Evolutionary conservation across 2,797 vertebrate genomes (phyloP), one percentile per base, ranked within the genome.

Genomic region (Anguilla obscura): DNA sequence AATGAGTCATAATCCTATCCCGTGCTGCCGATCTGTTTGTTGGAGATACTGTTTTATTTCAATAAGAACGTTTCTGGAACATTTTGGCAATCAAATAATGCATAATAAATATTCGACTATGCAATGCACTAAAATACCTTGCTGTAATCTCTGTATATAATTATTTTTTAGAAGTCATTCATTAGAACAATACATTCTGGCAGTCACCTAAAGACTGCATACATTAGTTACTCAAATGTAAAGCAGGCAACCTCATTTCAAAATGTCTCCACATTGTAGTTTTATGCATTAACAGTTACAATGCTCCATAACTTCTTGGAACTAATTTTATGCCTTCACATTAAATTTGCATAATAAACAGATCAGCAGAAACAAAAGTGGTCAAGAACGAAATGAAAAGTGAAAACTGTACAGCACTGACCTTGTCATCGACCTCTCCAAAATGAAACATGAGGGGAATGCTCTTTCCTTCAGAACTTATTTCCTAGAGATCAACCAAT

Each of bases 11-110:
- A 71, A 71, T 82, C 45, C 45, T 1, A 21, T 24, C 21, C 40
- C 40, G 21, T 48, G 14, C 79, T n/a, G 36, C 79, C 50, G 79
- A 82, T 50, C 79, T 50, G 40, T 50, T 82, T 45, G 40, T 50
- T 82, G 36, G 21, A 82, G 16, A 82, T 30, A 48, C 16, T 82
- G 24, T 30, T 82, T 48, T 82, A 48, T 82, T 21, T 82, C 12
- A 36, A 18, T 76, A 82, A 48, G 6, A 82, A 82, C 40, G 48
- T 82, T 82, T 79, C 36, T 79, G 74, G 16, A 79, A 79, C 36
- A 45, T 79, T 40, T 50, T 82, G 18, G 45, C 79, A 82, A 48
- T 82, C 40, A 48, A 82, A 45, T 82, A 48, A 45, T 48, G 16
- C 79, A 82, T 30, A 82, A 5, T 82, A 45, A 8, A 30, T 50